phyloP scores from a whole-genome alignment of 2,113 vertebrate genomes.

The rat (Rattus norvegicus) region GRCr8 NC_086022.1:128139501-128140000 shows the following conservation, averaged over 20 bases:
- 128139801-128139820: constrained; percentile 62
- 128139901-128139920: constrained; percentile 27
- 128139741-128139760: not conserved
- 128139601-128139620: not conserved
- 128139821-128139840: constrained; percentile 61
- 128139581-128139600: not conserved
- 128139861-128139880: not conserved
- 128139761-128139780: constrained; percentile 15
- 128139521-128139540: not conserved
- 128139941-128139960: not conserved
- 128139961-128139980: not conserved
- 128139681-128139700: not conserved
- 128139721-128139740: not conserved
- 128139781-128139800: not conserved
- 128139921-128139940: not conserved
- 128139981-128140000: not conserved
- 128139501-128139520: not conserved
- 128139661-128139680: not conserved
- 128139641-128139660: not conserved
- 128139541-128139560: not conserved
- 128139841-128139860: constrained; percentile 16
- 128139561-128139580: not conserved
- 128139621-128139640: not conserved
- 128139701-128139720: not conserved
- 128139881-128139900: constrained; percentile 60